Evolutionary conservation across 2,113 vertebrate genomes (phyloP), one percentile per base, ranked within the genome.

Genomic region (Peromyscus leucopus): DNA sequence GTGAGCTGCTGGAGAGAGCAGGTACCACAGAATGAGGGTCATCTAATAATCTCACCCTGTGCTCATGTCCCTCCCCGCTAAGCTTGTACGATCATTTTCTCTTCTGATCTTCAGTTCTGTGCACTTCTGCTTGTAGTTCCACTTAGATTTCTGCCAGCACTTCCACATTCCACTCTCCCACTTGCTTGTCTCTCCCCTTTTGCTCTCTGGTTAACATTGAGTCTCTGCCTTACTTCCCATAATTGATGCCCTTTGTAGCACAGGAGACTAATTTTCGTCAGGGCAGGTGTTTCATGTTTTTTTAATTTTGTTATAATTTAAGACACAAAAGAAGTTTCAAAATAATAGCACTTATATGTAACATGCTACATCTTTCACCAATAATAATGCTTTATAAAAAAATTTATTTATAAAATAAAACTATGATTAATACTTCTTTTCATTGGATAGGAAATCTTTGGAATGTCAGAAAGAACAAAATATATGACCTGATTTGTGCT

Each of bases 281-380:
- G 2, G 42, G 72, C 39, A 71, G 2, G 4, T 22, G 4, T 31
- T 42, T n/a, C 7, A 31, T 59, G 33, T 67, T 48, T 85, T 85
- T 75, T 86, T 16, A 33, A 88, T 63, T 65, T 89, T 36, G 6
- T 51, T 21, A 88, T 78, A 83, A 61, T 79, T 94, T 83, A 95
- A 91, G 19, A 59, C 36, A 82, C 36, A 83, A 59, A 83, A 82
- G 33, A 82, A 83, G 79, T 83, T 42, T 42, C 33, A 63, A 84
- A 63, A 63, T 63, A 63, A 48, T 42, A 84, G 19, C 42, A 16
- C 72, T 42, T 84, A 42, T 12, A 51, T 33, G 7, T 51, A 33
- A 4, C 7, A 57, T 69, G 69, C 16, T 22, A 0, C 59, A 90
- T 63, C 10, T 76, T 84, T 61, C 36, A 28, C 10, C 21, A 75